Percentiles rank a stretch among this genome's conserved stretches.
Conservation (phyloP, 2,888 invertebrate species). For the Silvanus unidentatus region DNA sequence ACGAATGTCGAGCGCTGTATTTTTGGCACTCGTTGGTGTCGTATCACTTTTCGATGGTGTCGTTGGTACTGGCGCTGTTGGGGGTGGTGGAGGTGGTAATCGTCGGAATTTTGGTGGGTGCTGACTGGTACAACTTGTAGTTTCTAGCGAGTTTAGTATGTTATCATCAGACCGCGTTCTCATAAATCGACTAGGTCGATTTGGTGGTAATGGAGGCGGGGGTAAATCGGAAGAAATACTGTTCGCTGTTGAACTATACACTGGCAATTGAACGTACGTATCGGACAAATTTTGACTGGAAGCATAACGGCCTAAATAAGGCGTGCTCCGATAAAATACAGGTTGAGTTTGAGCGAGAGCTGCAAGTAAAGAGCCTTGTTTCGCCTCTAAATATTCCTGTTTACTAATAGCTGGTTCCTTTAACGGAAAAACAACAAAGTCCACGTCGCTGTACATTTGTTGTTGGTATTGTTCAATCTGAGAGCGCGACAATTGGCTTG, state of each 20-base stretch:
- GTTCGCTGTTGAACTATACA: constrained; percentile 64
- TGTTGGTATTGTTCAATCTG: constrained; percentile 85
- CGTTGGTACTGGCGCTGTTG: constrained; percentile 43
- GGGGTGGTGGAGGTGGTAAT: constrained; percentile 46
- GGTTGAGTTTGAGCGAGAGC: constrained; percentile 62
- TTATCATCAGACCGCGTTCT: constrained; percentile 78
- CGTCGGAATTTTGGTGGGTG: constrained; percentile 48
- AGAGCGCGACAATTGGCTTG: constrained; percentile 62
- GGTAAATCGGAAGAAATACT: constrained; percentile 57
- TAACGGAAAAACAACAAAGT: constrained; percentile 85
- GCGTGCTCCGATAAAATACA: constrained; percentile 75
- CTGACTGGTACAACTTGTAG: constrained; percentile 42
- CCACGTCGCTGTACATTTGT: constrained; percentile 84
- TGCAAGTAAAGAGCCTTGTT: constrained; percentile 68
- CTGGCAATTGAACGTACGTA: constrained; percentile 65
- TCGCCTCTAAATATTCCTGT: constrained; percentile 86
- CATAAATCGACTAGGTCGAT: constrained; percentile 55
- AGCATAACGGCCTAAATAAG: constrained; percentile 72
- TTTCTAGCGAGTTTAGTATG: constrained; percentile 64
- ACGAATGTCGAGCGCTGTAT: constrained; percentile 63
- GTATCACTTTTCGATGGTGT: constrained; percentile 19
- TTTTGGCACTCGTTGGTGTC: constrained; percentile 17
- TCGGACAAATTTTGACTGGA: constrained; percentile 76
- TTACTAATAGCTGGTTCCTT: constrained; percentile 86
- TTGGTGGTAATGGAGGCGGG: constrained; percentile 60